A percentile compares a stretch with the other conserved stretches of the same genome.
phyloP scores from a whole-genome alignment of 2,113 vertebrate genomes.

The Aviceda subcristata region DNA sequence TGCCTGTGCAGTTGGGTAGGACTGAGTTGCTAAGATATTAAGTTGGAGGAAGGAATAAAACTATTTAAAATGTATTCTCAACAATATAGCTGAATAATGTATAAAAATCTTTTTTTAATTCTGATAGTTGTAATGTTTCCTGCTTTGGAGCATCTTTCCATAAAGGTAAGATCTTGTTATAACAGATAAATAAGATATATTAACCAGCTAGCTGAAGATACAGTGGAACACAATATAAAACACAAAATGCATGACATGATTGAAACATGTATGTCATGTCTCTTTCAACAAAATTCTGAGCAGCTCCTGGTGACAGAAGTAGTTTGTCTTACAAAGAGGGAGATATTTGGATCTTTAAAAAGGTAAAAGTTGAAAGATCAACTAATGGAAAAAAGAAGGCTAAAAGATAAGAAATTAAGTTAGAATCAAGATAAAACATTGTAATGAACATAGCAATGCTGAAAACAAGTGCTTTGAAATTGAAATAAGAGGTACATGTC shows the following conservation, averaged over 20 bases:
- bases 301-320: not conserved
- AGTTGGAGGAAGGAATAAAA: not conserved
- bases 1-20: not conserved
- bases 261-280: not conserved
- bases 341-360: not conserved
- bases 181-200: not conserved
- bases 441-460: not conserved
- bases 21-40: not conserved
- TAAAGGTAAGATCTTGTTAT: not conserved
- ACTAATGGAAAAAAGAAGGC: not conserved
- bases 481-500: not conserved
- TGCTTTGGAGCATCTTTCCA: not conserved
- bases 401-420: not conserved
- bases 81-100: not conserved
- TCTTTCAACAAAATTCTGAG: not conserved
- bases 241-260: not conserved
- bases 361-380: not conserved
- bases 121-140: not conserved
- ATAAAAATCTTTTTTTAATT: not conserved
- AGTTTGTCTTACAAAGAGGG: not conserved
- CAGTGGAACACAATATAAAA: not conserved
- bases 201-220: not conserved
- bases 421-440: not conserved
- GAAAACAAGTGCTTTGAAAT: not conserved
- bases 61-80: not conserved